phyloP scores from a whole-genome alignment of 2,113 vertebrate species.

The Microcebus murinus region DNA sequence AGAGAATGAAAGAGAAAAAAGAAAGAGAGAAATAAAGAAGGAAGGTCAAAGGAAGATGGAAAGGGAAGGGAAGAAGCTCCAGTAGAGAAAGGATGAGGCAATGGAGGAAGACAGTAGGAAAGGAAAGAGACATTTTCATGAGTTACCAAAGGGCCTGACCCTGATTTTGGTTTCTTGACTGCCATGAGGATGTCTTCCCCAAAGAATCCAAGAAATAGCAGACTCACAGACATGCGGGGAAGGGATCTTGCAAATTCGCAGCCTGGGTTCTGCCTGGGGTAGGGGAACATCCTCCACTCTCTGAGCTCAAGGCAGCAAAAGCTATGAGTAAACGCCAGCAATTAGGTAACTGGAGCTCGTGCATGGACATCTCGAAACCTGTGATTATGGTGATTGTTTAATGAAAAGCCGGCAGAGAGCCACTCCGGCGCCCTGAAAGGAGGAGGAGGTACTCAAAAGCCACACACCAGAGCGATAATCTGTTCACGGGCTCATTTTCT shows the following conservation, averaged over 20 bases:
- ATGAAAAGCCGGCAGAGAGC: not conserved
- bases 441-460: no score
- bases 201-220: not conserved
- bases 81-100: accelerated
- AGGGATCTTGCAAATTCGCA: not conserved
- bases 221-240: not conserved
- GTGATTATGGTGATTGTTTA: accelerated
- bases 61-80: not conserved
- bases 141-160: no score
- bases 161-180: not conserved
- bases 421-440: no score
- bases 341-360: not conserved
- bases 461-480: no score
- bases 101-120: no score
- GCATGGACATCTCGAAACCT: no score
- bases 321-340: not conserved
- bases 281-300: accelerated
- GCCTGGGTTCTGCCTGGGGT: no score
- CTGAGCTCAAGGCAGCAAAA: not conserved
- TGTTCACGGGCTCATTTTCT: not conserved
- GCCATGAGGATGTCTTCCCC: no score
- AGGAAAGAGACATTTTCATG: not conserved
- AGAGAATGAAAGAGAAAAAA: no score
- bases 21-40: not conserved
- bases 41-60: accelerated